These are phyloP conservation scores for Anarrhichthys ocellatus DNA, from an alignment of 2,113 vertebrate genomes.

Conservation along the genomic window DNA sequence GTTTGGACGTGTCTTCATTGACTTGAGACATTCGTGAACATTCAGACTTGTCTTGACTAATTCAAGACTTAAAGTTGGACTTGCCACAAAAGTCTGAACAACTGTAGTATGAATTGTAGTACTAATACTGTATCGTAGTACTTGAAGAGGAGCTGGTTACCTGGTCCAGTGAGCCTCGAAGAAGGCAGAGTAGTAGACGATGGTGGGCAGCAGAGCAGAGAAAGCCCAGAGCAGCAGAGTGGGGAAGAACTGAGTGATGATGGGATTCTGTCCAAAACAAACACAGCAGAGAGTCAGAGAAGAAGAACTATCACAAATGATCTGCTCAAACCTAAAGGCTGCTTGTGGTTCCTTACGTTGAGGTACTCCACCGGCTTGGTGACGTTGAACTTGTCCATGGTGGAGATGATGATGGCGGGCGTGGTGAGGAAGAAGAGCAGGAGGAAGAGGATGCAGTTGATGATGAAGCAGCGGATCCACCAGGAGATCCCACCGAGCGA, in stretches of 20 bases:
- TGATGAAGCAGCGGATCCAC: slow-evolving; percentile 97
- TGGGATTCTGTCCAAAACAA: slow-evolving; percentile 88
- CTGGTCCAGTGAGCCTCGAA: slow-evolving; percentile 98
- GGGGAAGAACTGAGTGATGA: slow-evolving; percentile 98
- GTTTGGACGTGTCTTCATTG: no score
- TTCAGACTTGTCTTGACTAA: no score
- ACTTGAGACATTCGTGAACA: no score
- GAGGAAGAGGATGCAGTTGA: slow-evolving; percentile 96
- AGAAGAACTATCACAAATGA: background rate
- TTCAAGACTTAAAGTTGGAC: no score
- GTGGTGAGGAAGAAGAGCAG: slow-evolving; percentile 99
- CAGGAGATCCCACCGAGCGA: slow-evolving; percentile 94
- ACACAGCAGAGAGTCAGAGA: slow-evolving; percentile 17
- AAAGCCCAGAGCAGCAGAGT: slow-evolving; percentile 96
- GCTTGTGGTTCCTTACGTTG: slow-evolving; percentile 85
- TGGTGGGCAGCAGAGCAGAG: slow-evolving; percentile 95
- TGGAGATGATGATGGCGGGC: slow-evolving; percentile 98
- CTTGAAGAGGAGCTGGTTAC: slow-evolving; percentile 71
- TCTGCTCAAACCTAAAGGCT: accelerated
- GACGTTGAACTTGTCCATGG: slow-evolving; percentile 99
- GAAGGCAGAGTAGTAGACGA: slow-evolving; percentile 97
- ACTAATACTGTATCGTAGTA: background rate
- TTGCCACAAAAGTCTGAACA: no score
- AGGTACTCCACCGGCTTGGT: slow-evolving; percentile 98
- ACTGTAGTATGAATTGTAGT: no score